These are phyloP conservation scores for Micromys minutus DNA, from an alignment of 2,113 vertebrate species.

Conservation along the genomic window DNA sequence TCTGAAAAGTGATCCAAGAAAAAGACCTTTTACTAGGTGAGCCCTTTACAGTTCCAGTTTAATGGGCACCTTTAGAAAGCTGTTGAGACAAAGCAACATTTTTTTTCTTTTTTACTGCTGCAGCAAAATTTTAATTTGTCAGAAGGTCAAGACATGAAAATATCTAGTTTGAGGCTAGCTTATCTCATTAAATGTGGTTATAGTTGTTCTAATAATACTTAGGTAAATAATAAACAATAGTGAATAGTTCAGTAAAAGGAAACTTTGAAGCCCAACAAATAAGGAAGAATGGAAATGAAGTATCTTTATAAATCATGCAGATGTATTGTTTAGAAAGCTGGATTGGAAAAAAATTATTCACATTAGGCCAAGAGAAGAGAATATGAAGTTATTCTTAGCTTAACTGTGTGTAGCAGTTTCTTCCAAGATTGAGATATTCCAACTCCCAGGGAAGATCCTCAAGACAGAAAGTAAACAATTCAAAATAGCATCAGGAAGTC, in stretches of 20 bases:
- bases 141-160: not conserved
- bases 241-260: not conserved
- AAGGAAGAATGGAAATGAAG: not conserved
- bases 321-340: not conserved
- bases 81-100: not conserved
- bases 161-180: not conserved
- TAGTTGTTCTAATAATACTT: not conserved
- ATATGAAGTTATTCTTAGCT: not conserved
- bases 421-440: not conserved
- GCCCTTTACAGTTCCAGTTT: not conserved
- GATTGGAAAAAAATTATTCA: not conserved
- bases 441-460: not conserved
- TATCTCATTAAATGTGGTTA: not conserved
- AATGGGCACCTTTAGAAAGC: not conserved
- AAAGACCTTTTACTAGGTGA: not conserved
- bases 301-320: not conserved
- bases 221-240: not conserved
- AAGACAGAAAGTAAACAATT: not conserved
- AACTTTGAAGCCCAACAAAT: not conserved
- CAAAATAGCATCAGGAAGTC: not conserved
- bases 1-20: not conserved
- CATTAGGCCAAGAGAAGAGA: no score
- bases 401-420: not conserved
- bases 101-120: not conserved
- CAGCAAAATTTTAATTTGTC: slow-evolving; percentile 25